These are phyloP conservation scores for Dicrurus megarhynchus DNA, from an alignment of 2,113 vertebrate genomes.

Conservation along the genomic window DNA sequence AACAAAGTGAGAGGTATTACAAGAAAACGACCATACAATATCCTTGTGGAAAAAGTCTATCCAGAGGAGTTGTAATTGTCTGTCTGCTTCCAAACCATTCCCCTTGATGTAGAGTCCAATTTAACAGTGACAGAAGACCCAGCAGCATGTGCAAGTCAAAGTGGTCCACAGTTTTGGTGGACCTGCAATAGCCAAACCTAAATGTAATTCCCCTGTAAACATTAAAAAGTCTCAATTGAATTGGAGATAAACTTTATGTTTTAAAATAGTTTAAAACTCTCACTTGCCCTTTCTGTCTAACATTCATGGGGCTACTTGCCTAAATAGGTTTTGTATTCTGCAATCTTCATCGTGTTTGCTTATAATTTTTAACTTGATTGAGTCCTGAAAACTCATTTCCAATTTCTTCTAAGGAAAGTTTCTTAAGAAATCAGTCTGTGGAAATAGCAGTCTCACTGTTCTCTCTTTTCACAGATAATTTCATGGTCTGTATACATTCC, in stretches of 20 bases:
- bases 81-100: neutral
- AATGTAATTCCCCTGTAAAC: neutral
- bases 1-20: neutral
- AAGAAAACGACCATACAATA: neutral
- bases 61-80: neutral
- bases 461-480: neutral
- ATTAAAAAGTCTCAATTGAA: neutral
- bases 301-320: neutral
- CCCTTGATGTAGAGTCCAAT: neutral
- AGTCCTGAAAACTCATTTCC: neutral
- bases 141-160: neutral
- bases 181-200: neutral
- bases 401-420: neutral
- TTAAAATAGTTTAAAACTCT: neutral
- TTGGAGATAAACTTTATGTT: neutral
- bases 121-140: neutral
- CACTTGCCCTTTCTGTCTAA: neutral
- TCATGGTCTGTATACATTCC: neutral
- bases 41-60: neutral
- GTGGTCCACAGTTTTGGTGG: neutral
- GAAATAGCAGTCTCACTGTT: conserved; percentile 35
- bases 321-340: neutral
- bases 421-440: neutral
- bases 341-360: neutral
- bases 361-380: neutral